phyloP scores from a whole-genome alignment of 92 coral and sea anemone species.

The Porites cylindrica region DNA sequence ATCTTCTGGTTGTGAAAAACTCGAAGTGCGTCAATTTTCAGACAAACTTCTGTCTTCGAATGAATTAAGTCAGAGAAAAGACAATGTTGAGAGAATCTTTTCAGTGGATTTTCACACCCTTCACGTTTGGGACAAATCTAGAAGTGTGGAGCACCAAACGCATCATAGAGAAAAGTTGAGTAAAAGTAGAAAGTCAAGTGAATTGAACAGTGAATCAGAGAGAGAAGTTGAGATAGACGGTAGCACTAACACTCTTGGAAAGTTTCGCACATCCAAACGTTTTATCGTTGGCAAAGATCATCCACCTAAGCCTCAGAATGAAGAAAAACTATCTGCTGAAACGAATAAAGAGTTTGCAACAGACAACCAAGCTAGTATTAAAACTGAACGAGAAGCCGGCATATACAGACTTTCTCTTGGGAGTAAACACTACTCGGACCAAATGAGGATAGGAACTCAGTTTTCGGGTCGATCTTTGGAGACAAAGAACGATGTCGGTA shows the following conservation, averaged over 20 bases:
- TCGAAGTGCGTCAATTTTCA: not conserved
- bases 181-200: not conserved
- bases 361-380: too few relatives aligned
- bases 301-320: not conserved
- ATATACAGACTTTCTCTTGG: too few relatives aligned
- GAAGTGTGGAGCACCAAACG: not conserved
- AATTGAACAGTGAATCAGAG: not conserved
- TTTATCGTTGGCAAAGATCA: not conserved
- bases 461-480: too few relatives aligned
- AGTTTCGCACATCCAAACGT: not conserved
- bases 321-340: not conserved
- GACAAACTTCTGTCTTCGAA: not conserved
- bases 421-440: too few relatives aligned
- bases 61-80: not conserved
- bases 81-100: not conserved
- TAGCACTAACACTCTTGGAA: not conserved
- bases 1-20: not conserved
- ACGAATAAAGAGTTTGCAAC: not conserved
- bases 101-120: not conserved
- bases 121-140: not conserved
- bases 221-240: not conserved
- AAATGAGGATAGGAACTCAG: too few relatives aligned
- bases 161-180: not conserved
- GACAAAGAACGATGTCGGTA: not conserved
- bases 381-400: too few relatives aligned